These are phyloP conservation scores for Eupleurogrammus muticus DNA, from an alignment of 2,797 vertebrate species.

Conservation along the genomic window DNA sequence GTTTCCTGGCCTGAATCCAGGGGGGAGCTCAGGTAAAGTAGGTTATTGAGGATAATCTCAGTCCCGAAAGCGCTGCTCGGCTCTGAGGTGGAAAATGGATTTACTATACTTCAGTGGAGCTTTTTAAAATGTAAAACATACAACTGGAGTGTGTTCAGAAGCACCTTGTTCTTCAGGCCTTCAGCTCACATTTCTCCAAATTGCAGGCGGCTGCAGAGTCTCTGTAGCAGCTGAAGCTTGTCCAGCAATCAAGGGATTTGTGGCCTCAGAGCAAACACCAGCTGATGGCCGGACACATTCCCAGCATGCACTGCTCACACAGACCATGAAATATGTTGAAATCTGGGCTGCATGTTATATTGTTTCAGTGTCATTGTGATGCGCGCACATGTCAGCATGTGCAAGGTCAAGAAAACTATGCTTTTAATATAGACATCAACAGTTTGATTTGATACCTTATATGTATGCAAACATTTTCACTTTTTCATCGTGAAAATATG, in stretches of 20 bases:
- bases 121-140: not conserved
- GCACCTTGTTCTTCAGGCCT: not conserved
- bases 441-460: too few species aligned
- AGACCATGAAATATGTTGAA: not conserved
- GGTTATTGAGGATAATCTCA: not conserved
- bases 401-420: too few species aligned
- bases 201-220: not conserved
- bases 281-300: conserved; percentile 3
- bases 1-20: not conserved
- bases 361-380: too few species aligned
- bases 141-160: not conserved
- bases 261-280: not conserved
- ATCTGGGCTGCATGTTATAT: too few species aligned
- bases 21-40: not conserved
- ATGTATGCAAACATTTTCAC: too few species aligned
- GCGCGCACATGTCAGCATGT: too few species aligned
- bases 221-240: conserved; percentile 38
- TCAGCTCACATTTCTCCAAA: not conserved
- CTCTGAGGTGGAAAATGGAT: not conserved
- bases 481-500: too few species aligned
- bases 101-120: rapidly evolving
- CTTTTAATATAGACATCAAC: too few species aligned
- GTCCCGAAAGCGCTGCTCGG: not conserved
- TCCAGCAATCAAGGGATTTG: conserved; percentile 68
- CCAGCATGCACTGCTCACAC: conserved; percentile 29